phyloP scores from a whole-genome alignment of 2,797 vertebrate genomes.

The Sebastes matsubarae region DNA sequence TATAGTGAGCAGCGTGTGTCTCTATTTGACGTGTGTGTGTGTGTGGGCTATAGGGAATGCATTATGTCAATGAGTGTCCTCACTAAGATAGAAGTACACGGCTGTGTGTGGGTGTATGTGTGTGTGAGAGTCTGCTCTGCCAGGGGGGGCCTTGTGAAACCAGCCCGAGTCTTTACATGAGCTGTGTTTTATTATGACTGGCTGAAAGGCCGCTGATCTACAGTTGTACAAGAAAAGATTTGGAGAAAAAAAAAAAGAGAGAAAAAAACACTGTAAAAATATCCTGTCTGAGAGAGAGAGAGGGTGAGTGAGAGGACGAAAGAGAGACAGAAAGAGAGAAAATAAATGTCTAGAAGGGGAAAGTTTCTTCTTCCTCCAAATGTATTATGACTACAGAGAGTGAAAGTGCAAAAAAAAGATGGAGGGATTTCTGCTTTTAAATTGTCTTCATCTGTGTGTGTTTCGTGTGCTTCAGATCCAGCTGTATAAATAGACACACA shows the following conservation, averaged over 20 bases:
- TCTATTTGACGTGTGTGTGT: no score
- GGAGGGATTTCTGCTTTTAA: conserved; percentile 60
- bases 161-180: conserved; percentile 55
- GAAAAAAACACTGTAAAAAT: conserved; percentile 49
- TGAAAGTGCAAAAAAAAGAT: conserved; percentile 55
- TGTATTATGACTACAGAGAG: conserved; percentile 72
- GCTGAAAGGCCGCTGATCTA: conserved; percentile 67
- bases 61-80: no score
- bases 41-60: no score
- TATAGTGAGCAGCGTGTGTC: no score
- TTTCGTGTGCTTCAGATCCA: conserved; percentile 37
- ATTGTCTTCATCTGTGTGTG: conserved; percentile 23
- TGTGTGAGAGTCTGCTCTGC: conserved; percentile 12
- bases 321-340: conserved; percentile 28
- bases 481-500: conserved; percentile 63
- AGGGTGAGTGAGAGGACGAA: conserved; percentile 9
- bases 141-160: conserved; percentile 63
- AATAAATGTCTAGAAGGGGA: conserved; percentile 58
- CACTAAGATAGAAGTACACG: no score
- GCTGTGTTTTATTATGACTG: conserved; percentile 75
- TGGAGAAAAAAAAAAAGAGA: neutral
- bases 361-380: conserved; percentile 45
- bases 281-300: conserved; percentile 51
- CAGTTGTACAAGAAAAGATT: conserved; percentile 59
- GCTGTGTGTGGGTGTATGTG: no score